These are phyloP conservation scores for Lysandra bellargus DNA, from an alignment of 2,888 invertebrate genomes.

Conservation along the genomic window DNA sequence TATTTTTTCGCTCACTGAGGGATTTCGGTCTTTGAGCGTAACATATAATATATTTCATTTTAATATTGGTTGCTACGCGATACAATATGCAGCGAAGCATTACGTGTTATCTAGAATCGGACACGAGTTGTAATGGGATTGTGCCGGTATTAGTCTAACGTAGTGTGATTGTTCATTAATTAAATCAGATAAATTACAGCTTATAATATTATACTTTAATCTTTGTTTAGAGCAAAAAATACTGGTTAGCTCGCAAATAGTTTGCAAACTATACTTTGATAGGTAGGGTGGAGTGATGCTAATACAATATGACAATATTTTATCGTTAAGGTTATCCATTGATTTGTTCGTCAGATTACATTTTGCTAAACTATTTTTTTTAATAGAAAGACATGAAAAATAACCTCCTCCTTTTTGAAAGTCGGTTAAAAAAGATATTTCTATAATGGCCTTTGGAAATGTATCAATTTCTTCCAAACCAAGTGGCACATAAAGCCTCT, in stretches of 20 bases:
- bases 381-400: too few species aligned
- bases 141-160: neutral
- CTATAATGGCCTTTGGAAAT: too few species aligned
- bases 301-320: too few species aligned
- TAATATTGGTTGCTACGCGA: neutral
- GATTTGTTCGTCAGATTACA: too few species aligned
- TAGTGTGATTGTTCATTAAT: constrained; percentile 8
- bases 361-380: too few species aligned
- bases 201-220: neutral
- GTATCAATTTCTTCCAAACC: neutral
- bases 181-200: constrained; percentile 8
- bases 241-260: neutral
- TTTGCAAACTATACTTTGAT: neutral
- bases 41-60: neutral
- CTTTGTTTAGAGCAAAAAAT: neutral
- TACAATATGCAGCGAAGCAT: neutral
- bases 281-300: too few species aligned
- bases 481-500: neutral
- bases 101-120: constrained; percentile 11
- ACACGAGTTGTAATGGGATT: constrained; percentile 20
- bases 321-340: too few species aligned
- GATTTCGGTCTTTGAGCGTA: too few species aligned
- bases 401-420: too few species aligned
- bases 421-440: too few species aligned
- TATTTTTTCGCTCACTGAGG: too few species aligned